phyloP scores from a whole-genome alignment of 2,888 invertebrate genomes.

The Drosophila diplacantha region DNA sequence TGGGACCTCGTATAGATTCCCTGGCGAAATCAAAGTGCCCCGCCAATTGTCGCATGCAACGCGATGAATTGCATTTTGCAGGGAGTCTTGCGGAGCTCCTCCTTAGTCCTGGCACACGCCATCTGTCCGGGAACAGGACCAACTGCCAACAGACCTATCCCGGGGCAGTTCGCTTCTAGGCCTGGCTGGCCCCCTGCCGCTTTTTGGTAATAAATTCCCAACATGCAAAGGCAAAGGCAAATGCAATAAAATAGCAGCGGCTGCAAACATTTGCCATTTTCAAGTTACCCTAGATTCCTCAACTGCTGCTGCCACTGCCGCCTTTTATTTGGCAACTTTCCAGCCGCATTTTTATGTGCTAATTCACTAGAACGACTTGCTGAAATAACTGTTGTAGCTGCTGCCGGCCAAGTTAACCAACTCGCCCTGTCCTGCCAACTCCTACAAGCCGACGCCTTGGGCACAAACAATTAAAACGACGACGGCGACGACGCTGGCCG shows the following conservation, averaged over 20 bases:
- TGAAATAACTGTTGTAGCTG: conserved; percentile 58
- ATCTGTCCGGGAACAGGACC: conserved; percentile 50
- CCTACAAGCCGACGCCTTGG: conserved; percentile 53
- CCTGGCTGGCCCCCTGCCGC: conserved; percentile 34
- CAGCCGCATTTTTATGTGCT: conserved; percentile 59
- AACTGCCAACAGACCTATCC: conserved; percentile 40
- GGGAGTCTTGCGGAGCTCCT: conserved; percentile 14
- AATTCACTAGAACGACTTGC: conserved; percentile 54
- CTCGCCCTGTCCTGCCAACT: conserved; percentile 35
- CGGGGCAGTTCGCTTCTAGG: conserved; percentile 1
- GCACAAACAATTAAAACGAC: conserved; percentile 64
- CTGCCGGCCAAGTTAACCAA: conserved; percentile 27
- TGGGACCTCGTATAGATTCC: conserved; percentile 7
- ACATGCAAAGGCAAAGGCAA: conserved; percentile 59
- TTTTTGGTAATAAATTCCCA: conserved; percentile 62
- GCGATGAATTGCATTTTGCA: conserved; percentile 32
- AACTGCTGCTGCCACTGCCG: conserved; percentile 17
- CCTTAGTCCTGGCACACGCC: conserved; percentile 58
- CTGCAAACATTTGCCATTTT: conserved; percentile 58
- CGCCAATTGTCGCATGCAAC: conserved; percentile 56
- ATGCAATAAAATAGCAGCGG: conserved; percentile 63
- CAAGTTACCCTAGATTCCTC: conserved; percentile 65
- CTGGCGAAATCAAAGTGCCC: conserved; percentile 43
- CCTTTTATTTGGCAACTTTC: conserved; percentile 57
- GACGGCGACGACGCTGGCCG: conserved; percentile 50